These are phyloP conservation scores for Limanda limanda DNA, from an alignment of 2,113 vertebrate species.

Conservation along the genomic window DNA sequence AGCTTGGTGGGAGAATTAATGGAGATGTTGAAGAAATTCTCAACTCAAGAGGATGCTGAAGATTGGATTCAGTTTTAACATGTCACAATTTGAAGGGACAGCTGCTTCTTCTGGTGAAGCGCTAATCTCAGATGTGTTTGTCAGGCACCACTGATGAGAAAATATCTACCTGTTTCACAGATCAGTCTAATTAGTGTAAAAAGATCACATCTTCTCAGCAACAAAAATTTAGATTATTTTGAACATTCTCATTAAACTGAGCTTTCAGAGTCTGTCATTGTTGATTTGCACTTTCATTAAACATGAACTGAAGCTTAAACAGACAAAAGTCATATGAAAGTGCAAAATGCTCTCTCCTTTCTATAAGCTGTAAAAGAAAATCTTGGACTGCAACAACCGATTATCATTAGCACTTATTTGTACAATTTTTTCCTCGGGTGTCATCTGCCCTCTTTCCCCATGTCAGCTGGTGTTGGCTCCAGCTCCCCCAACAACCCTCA, in stretches of 20 bases:
- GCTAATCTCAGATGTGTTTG: not conserved
- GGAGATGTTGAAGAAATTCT: constrained; percentile 16
- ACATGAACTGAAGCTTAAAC: not conserved
- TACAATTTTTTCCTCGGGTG: not conserved
- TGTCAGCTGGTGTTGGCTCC: no score
- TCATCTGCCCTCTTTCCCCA: no score
- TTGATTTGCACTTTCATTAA: not conserved
- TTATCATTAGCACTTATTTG: not conserved
- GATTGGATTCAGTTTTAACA: not conserved
- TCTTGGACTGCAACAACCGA: not conserved
- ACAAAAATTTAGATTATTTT: not conserved
- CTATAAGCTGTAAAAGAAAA: not conserved
- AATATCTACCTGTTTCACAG: not conserved
- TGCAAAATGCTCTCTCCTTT: not conserved
- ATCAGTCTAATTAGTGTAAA: not conserved
- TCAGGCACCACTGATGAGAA: not conserved
- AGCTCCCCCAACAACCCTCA: no score
- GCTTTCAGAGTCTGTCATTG: not conserved
- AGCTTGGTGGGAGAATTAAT: constrained; percentile 13
- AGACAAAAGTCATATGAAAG: not conserved
- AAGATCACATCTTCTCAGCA: not conserved
- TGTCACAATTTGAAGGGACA: not conserved
- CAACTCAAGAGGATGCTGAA: not conserved
- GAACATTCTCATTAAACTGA: not conserved
- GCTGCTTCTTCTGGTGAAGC: not conserved